Evolutionary conservation across 2,797 vertebrate genomes (phyloP).

Genomic region (Platalea minor): DNA sequence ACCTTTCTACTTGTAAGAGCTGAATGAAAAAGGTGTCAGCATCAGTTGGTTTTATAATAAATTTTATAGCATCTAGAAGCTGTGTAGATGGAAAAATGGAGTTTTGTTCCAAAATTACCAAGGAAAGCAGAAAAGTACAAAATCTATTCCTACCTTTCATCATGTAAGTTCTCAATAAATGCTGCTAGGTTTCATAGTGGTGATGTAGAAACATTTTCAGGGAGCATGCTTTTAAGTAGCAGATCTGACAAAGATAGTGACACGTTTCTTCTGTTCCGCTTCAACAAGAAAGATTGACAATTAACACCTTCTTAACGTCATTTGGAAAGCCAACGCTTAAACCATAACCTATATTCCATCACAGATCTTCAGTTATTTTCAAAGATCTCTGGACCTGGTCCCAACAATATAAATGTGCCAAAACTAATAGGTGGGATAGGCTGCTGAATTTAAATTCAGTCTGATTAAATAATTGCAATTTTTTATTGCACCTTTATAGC

Average conservation of each 20-base stretch:
- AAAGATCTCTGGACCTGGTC: background rate
- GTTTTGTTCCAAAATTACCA: slow-evolving; percentile 39
- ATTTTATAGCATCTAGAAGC: slow-evolving; percentile 20
- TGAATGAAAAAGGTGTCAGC: slow-evolving; percentile 53
- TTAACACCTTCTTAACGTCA: background rate
- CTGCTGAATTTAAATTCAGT: background rate
- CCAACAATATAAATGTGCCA: background rate
- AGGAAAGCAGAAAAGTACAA: slow-evolving; percentile 11
- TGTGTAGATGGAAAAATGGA: slow-evolving; percentile 33
- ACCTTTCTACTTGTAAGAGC: slow-evolving; percentile 61
- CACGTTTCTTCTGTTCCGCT: background rate
- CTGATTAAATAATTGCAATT: background rate
- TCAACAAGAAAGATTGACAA: background rate
- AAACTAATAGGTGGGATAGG: background rate
- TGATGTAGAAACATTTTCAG: slow-evolving; percentile 5
- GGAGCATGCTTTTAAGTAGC: background rate
- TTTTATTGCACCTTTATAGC: background rate
- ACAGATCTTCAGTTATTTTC: background rate
- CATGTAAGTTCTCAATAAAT: slow-evolving; percentile 1
- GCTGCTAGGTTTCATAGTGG: background rate
- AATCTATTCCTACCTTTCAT: slow-evolving; percentile 14
- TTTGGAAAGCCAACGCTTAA: background rate
- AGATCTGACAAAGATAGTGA: background rate
- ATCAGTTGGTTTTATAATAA: slow-evolving; percentile 57
- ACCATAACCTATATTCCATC: background rate